Conservation (phyloP, 2,888 invertebrate genomes). For the Drosophila setosimentum region DNA sequence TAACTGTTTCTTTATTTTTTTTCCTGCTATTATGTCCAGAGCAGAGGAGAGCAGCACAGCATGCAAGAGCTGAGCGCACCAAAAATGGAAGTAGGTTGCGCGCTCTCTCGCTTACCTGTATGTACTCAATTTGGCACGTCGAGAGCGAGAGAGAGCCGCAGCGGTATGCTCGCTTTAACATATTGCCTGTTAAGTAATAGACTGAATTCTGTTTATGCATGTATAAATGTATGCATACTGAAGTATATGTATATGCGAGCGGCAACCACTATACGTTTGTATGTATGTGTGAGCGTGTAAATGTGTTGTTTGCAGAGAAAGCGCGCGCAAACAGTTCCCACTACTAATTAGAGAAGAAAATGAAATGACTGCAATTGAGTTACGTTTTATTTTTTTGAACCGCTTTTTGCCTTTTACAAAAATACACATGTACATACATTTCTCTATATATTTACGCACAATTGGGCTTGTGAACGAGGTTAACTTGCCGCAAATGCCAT, state of each 20-base stretch:
- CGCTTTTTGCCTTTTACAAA: constrained; percentile 19
- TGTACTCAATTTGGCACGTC: constrained; percentile 41
- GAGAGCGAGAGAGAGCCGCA: constrained; percentile 22
- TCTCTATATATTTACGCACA: constrained; percentile 55
- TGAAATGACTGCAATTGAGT: constrained; percentile 32
- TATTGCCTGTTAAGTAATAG: constrained; percentile 75
- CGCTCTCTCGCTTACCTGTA: constrained; percentile 48
- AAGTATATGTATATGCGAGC: constrained; percentile 29
- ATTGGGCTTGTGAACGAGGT: constrained; percentile 59
- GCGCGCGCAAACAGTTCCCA: constrained; percentile 72
- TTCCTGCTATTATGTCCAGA: constrained; percentile 25
- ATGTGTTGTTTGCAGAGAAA: constrained; percentile 61
- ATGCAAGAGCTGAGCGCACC: constrained; percentile 28
- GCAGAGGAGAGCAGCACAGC: constrained; percentile 5
- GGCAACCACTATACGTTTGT: constrained; percentile 24
- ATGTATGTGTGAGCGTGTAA: constrained; percentile 12
- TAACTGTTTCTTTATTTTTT: constrained; percentile 51
- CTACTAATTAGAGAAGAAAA: constrained; percentile 50
- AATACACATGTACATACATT: not conserved
- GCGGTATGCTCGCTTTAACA: constrained; percentile 37
- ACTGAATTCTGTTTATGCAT: constrained; percentile 43
- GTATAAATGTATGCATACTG: constrained; percentile 26
- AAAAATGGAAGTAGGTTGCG: constrained; percentile 66
- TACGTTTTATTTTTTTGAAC: constrained; percentile 24
- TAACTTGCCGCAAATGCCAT: constrained; percentile 60